Evolutionary conservation across 2,113 vertebrate genomes (phyloP).

Genomic region (Deroptyus accipitrinus): DNA sequence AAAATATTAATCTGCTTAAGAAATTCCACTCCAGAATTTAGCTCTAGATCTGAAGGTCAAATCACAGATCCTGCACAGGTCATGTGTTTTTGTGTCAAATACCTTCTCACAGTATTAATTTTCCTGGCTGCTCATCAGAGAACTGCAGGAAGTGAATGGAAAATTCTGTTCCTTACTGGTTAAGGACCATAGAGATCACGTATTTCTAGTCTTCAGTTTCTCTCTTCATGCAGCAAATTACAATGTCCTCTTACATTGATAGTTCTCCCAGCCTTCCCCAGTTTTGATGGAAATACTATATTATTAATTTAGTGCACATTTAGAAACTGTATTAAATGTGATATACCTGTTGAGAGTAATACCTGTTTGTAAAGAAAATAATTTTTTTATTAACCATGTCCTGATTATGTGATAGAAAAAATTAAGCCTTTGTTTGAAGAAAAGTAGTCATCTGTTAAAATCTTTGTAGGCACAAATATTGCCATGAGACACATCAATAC

Average conservation of each 20-base stretch:
- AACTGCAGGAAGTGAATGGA: neutral
- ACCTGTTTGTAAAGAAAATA: neutral
- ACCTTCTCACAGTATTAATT: neutral
- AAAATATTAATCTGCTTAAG: neutral
- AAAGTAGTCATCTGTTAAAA: neutral
- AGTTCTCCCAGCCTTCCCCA: neutral
- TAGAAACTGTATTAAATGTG: neutral
- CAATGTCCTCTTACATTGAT: neutral
- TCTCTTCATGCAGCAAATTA: neutral
- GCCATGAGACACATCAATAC: neutral
- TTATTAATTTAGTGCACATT: neutral
- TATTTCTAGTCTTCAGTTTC: neutral
- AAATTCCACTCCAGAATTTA: neutral
- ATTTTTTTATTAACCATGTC: neutral
- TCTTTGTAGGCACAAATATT: neutral
- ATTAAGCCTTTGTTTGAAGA: neutral
- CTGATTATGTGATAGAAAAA: neutral
- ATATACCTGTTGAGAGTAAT: neutral
- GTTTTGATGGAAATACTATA: neutral
- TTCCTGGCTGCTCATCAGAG: neutral
- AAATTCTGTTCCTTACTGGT: neutral
- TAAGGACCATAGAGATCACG: neutral
- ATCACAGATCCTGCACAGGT: neutral
- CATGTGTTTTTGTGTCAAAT: neutral
- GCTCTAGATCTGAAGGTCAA: neutral